These are phyloP conservation scores for Neopipo cinnamomea DNA, from an alignment of 2,113 vertebrate species.

Conservation along the genomic window DNA sequence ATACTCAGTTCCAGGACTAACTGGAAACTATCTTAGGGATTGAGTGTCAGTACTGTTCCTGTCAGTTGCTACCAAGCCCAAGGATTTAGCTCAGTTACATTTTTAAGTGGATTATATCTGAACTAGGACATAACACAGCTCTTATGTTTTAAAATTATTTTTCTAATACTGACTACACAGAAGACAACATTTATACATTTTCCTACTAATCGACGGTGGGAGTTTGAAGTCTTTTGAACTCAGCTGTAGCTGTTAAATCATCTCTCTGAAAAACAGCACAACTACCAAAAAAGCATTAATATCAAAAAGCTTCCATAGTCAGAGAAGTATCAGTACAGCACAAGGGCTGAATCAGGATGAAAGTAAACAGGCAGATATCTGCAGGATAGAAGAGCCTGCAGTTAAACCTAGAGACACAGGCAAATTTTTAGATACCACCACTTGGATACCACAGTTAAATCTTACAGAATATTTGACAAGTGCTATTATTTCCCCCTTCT, in stretches of 20 bases:
- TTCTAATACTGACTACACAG: not conserved
- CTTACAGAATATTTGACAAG: not conserved
- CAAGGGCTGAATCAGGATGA: not conserved
- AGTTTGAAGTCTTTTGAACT: not conserved
- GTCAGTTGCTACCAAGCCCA: not conserved
- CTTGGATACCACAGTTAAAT: not conserved
- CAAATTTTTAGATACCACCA: not conserved
- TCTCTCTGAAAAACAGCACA: not conserved
- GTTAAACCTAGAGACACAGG: not conserved
- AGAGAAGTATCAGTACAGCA: not conserved
- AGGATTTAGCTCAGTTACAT: not conserved
- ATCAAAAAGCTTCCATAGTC: not conserved
- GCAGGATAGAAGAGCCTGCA: not conserved
- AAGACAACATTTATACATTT: not conserved
- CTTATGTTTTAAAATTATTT: not conserved
- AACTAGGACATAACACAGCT: not conserved
- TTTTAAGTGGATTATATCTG: not conserved
- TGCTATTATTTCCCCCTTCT: not conserved
- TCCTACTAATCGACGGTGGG: not conserved
- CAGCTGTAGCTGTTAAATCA: not conserved
- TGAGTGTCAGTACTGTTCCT: not conserved
- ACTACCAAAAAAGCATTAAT: not conserved
- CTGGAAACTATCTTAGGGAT: not conserved
- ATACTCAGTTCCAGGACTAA: not conserved
- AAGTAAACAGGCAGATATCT: not conserved